phyloP scores from a whole-genome alignment of 2,888 invertebrate genomes.

The Caenorhabditis sulstoni region DNA sequence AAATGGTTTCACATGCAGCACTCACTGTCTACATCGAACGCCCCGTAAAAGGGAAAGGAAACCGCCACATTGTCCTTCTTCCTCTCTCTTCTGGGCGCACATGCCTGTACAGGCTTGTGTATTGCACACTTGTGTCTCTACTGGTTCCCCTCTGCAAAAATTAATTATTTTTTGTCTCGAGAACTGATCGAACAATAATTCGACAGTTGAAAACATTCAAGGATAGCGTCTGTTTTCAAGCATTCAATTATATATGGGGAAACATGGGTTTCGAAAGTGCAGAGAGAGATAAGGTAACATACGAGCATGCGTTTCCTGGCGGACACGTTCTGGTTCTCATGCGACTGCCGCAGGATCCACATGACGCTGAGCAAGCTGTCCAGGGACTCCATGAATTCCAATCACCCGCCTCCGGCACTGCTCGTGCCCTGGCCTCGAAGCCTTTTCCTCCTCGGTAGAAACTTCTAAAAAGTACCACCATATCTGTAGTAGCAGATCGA shows the following conservation, averaged over 20 bases:
- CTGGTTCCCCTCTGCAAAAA: conserved; percentile 75
- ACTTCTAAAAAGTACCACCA: conserved; percentile 80
- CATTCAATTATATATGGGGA: no score
- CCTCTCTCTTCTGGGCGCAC: conserved; percentile 74
- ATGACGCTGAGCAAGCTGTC: conserved; percentile 77
- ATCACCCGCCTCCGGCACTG: conserved; percentile 72
- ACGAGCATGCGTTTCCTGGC: conserved; percentile 75
- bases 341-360: conserved; percentile 79
- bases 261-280: no score
- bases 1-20: no score
- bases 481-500: conserved; percentile 79
- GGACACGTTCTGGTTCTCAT: conserved; percentile 76
- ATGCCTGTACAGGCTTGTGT: conserved; percentile 77
- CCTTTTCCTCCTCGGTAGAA: conserved; percentile 80
- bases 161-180: conserved; percentile 18
- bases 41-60: conserved; percentile 76
- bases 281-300: conserved; percentile 36
- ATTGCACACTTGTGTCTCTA: conserved; percentile 79
- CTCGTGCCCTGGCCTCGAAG: conserved; percentile 77
- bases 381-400: conserved; percentile 76
- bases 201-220: no score
- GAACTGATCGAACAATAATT: no score
- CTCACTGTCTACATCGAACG: conserved; percentile 74
- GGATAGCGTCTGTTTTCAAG: no score
- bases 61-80: conserved; percentile 77